phyloP scores from a whole-genome alignment of 1,140 invertebrate species.

The Mamestra configurata region DNA sequence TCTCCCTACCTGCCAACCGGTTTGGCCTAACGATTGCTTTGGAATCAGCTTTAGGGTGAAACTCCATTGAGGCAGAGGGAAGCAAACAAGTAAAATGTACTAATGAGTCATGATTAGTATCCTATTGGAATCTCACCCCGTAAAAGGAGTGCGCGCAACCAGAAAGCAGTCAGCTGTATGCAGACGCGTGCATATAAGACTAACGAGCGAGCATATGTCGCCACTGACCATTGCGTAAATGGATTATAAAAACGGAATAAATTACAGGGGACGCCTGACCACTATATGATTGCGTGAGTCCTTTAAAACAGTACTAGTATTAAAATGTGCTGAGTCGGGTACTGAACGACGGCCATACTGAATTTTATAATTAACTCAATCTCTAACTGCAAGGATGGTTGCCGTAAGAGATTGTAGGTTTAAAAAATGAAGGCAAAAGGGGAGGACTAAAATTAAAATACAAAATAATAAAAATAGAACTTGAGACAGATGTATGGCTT shows the following conservation, averaged over 20 bases:
- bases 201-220: conserved; percentile 17
- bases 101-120: conserved; percentile 11
- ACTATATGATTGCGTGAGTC: conserved; percentile 17
- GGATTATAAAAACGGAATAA: background rate
- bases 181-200: background rate
- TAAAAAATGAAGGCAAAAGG: background rate
- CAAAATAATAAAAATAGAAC: background rate
- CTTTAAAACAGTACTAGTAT: conserved; percentile 8
- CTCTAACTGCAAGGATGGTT: conserved; percentile 32
- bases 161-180: conserved; percentile 23
- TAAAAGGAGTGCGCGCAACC: conserved; percentile 13
- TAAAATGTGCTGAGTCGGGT: conserved; percentile 11
- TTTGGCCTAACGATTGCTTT: conserved; percentile 7
- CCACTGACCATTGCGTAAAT: background rate
- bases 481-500: conserved; percentile 17
- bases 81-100: conserved; percentile 14
- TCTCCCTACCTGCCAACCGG: background rate
- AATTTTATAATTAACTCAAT: conserved; percentile 15
- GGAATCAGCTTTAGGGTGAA: conserved; percentile 14
- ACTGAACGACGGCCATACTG: conserved; percentile 7
- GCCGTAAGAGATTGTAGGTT: conserved; percentile 34
- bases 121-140: conserved; percentile 27
- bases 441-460: background rate
- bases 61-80: conserved; percentile 16
- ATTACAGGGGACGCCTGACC: background rate